Conservation (phyloP, 1,140 invertebrate species). For the Cyphomyrmex costatus region DNA sequence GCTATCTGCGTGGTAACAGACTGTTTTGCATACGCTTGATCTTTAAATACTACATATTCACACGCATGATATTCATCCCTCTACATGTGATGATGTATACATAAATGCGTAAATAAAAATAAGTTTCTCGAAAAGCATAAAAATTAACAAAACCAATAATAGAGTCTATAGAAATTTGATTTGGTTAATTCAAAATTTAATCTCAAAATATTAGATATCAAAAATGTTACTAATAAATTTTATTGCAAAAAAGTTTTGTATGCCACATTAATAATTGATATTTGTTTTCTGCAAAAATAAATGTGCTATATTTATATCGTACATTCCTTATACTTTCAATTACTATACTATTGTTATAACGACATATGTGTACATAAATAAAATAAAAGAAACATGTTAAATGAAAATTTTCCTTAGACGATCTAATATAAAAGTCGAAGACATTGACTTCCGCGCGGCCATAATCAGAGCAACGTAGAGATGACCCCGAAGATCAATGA, state of each 20-base stretch:
- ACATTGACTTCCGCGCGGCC: not conserved
- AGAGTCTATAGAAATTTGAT: not conserved
- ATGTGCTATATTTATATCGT: not conserved
- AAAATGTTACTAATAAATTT: not conserved
- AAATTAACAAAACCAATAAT: not conserved
- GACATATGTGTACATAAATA: not conserved
- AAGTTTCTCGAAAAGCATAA: too few relatives aligned
- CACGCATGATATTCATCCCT: conserved; percentile 38
- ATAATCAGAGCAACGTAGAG: conserved; percentile 59
- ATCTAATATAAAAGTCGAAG: not conserved
- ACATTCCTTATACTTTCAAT: not conserved
- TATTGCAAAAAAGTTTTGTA: not conserved
- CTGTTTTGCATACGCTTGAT: conserved; percentile 84
- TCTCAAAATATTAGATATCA: not conserved
- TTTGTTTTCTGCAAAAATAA: not conserved
- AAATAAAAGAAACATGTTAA: not conserved
- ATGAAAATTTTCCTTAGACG: not conserved
- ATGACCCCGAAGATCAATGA: conserved; percentile 75
- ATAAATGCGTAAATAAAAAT: not conserved
- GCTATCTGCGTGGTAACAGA: conserved; percentile 83
- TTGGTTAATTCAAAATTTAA: not conserved
- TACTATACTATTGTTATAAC: not conserved
- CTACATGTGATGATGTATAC: not conserved
- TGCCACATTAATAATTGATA: not conserved
- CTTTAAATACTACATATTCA: conserved; percentile 81